Percentiles rank a stretch among this genome's conserved stretches.
phyloP scores from a whole-genome alignment of 2,888 invertebrate genomes.

The Drosophila macrospina region DNA sequence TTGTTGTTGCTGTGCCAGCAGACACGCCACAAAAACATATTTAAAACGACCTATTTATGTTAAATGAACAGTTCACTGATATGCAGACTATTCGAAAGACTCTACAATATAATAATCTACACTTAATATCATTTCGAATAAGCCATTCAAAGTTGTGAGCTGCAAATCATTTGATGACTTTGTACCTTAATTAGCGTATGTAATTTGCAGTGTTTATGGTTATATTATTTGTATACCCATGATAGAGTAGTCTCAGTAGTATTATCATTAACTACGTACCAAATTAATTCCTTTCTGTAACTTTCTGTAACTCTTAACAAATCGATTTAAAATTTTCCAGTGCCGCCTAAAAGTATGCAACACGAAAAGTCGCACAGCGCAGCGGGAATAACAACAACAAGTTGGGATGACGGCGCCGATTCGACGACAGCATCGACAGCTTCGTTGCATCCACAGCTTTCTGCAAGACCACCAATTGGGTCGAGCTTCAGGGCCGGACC shows the following conservation, averaged over 20 bases:
- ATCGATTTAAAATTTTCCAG: neutral
- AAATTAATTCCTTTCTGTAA: too few relatives aligned
- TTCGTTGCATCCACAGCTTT: slow-evolving; percentile 45
- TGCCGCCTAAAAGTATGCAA: slow-evolving; percentile 15
- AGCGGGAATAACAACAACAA: slow-evolving; percentile 10
- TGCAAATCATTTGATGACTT: slow-evolving; percentile 23
- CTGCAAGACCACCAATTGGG: slow-evolving; percentile 4
- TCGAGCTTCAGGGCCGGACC: slow-evolving; percentile 36
- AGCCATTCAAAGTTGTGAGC: slow-evolving; percentile 7
- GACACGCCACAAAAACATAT: slow-evolving; percentile 64
- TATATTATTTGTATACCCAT: neutral
- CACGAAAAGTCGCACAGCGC: slow-evolving; percentile 3
- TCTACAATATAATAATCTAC: slow-evolving; percentile 21
- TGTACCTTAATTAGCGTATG: neutral
- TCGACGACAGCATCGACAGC: slow-evolving; percentile 61
- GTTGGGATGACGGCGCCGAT: slow-evolving; percentile 23
- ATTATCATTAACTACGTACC: too few relatives aligned
- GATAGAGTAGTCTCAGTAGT: neutral
- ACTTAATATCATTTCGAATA: slow-evolving; percentile 39
- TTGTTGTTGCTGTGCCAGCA: slow-evolving; percentile 48
- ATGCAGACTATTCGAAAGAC: slow-evolving; percentile 14
- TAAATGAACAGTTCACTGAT: slow-evolving; percentile 62
- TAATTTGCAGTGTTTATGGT: neutral
- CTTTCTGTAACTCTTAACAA: too few relatives aligned
- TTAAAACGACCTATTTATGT: slow-evolving; percentile 64